Base-by-base conservation (phyloP, 2,797 vertebrate species). In the Tympanoctomys barrerae region DNA sequence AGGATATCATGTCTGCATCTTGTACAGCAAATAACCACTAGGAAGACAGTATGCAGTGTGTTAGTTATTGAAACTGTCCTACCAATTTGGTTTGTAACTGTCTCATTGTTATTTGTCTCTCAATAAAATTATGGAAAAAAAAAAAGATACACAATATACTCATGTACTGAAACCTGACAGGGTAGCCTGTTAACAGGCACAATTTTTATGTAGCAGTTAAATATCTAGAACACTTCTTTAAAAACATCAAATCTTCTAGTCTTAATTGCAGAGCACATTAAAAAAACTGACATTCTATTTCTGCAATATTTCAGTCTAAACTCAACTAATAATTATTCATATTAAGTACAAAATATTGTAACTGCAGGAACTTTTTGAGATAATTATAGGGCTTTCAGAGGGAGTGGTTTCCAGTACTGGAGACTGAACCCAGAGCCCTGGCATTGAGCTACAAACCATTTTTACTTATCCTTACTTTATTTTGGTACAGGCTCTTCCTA, bases 291-390 rank as follows among this genome's bases (percentile, higher is more conserved):
- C 19, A 54, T 61, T 75, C 22, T 88, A 71, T 13, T n/a, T 85
- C 75, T 89, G 9, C 80, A 80, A 54, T 54, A 75, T 92, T 92
- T 94, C 57, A 89, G 7, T 82, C 49, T 83, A 91, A 91, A 90
- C 33, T 87, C 36, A 84, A 52, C 59, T 92, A 71, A 13, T 68
- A 83, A 66, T 87, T 96, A 96, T 89, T 36, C 36, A 81, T 26
- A 79, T n/a, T 83, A 89, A 88, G 49, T 78, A 31, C 14, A 90
- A 95, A 95, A 88, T 61, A 88, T 9, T 64, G 0, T 46, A 94
- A 92, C 8, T 75, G 10, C 11, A 90, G 36, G 39, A 94, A 87
- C 39, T 71, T 39, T 85, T 75, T 86, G 12, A 87, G n/a, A 83
- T 73, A n/a, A 85, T 39, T 86, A 21, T 31, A 93, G 80, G 77